Percentiles rank a stretch among this genome's conserved stretches.
Conservation (phyloP, 30 jellyfish, hydroid and myxozoan genomes). For the Aurelia sp. region DNA sequence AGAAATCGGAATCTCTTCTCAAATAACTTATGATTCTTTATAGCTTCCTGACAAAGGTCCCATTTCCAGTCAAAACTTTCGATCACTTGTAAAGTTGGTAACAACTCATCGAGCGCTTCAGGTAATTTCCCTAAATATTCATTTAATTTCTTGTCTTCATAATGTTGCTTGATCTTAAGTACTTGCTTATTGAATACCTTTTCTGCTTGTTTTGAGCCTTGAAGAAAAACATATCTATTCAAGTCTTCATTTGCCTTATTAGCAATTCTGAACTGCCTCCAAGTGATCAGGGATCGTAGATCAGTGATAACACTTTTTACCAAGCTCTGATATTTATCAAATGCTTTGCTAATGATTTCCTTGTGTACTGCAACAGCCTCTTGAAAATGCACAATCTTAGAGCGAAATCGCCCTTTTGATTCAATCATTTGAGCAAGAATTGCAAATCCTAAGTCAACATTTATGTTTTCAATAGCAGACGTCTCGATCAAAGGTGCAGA, state of each 20-base stretch:
- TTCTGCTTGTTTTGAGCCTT: constrained; percentile 89
- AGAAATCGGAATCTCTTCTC: constrained; percentile 83
- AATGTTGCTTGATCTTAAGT: constrained; percentile 85
- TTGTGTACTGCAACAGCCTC: constrained; percentile 68
- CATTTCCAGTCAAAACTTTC: constrained; percentile 98
- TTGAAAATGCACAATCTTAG: constrained; percentile 78
- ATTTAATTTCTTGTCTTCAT: constrained; percentile 88
- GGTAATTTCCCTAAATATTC: constrained; percentile 85
- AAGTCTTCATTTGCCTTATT: constrained; percentile 51
- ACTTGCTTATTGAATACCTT: constrained; percentile 88
- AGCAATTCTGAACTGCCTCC: constrained; percentile 79
- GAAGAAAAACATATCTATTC: constrained; percentile 53
- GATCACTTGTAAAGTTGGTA: constrained; percentile 87
- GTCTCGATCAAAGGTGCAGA: constrained; percentile 90
- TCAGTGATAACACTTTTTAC: constrained; percentile 86
- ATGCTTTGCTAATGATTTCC: constrained; percentile 61
- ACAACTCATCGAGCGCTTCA: constrained; percentile 95
- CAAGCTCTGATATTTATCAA: constrained; percentile 74
- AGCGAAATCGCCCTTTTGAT: constrained; percentile 75
- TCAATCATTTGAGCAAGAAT: constrained; percentile 88
- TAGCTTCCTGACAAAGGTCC: constrained; percentile 95
- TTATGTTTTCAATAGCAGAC: constrained; percentile 83
- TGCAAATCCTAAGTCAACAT: constrained; percentile 83
- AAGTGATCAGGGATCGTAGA: constrained; percentile 72
- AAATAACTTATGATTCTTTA: constrained; percentile 81